Conservation (phyloP, 2,888 invertebrate genomes). For the Rhopalosiphum nymphaeae region DNA sequence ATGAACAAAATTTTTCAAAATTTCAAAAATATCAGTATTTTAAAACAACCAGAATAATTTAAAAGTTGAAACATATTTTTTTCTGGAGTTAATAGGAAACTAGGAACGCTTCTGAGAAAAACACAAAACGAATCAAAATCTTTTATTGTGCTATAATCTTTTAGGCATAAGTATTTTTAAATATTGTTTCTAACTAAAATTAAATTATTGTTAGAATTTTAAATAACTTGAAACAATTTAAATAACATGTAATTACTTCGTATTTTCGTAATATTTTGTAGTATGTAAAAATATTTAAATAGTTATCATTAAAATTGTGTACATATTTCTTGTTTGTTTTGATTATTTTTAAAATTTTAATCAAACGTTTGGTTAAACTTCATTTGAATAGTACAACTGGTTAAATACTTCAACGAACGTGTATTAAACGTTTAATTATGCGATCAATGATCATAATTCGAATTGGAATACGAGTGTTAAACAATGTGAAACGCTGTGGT, state of each 20-base stretch:
- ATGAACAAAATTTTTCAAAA: background rate
- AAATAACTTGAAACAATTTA: background rate
- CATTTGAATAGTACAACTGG: background rate
- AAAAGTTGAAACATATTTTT: background rate
- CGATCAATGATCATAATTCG: background rate
- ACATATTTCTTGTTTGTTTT: background rate
- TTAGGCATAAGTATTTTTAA: background rate
- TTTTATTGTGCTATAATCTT: background rate
- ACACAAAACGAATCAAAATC: background rate
- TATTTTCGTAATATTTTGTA: background rate
- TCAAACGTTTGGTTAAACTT: background rate
- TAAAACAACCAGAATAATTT: background rate
- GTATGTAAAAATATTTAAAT: background rate
- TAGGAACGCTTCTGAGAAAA: background rate
- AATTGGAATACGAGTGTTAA: background rate
- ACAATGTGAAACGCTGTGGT: background rate
- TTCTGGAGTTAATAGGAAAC: background rate
- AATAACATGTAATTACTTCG: background rate
- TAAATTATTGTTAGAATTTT: background rate
- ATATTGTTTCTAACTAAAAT: background rate
- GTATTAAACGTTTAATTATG: background rate
- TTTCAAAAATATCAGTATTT: background rate
- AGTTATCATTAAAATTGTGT: background rate
- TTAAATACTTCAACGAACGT: background rate
- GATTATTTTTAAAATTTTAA: background rate